Conservation (phyloP, 1,140 invertebrate genomes). For the Myzus persicae region DNA sequence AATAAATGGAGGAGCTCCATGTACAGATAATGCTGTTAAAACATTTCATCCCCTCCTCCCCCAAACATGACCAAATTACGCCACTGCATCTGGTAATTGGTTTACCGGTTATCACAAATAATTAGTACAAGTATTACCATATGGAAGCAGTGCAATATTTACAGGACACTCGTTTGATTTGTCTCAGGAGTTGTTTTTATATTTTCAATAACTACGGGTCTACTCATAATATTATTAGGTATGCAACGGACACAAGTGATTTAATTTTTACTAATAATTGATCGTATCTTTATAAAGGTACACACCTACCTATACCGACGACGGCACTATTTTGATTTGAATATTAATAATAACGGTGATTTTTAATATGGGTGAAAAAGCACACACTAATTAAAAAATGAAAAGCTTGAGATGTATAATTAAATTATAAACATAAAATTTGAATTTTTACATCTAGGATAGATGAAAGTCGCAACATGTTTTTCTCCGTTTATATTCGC, state of each 20-base stretch:
- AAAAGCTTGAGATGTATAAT: slow-evolving; percentile 1
- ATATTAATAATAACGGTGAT: background rate
- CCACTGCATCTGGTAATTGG: no score
- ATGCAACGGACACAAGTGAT: background rate
- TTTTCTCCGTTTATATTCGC: background rate
- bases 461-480: background rate
- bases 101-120: no score
- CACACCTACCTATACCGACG: background rate
- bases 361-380: background rate
- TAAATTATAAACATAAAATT: background rate
- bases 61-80: no score
- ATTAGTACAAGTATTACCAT: no score
- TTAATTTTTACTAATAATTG: background rate
- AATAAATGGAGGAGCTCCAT: no score
- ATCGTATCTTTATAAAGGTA: background rate
- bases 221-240: background rate
- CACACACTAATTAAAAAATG: background rate
- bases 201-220: background rate
- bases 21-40: no score
- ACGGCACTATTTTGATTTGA: background rate
- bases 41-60: no score
- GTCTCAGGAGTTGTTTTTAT: background rate
- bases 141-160: no score
- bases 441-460: background rate
- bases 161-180: background rate